Evolutionary conservation across 2,888 invertebrate species (phyloP).

Genomic region (Apocheima hispidaria): DNA sequence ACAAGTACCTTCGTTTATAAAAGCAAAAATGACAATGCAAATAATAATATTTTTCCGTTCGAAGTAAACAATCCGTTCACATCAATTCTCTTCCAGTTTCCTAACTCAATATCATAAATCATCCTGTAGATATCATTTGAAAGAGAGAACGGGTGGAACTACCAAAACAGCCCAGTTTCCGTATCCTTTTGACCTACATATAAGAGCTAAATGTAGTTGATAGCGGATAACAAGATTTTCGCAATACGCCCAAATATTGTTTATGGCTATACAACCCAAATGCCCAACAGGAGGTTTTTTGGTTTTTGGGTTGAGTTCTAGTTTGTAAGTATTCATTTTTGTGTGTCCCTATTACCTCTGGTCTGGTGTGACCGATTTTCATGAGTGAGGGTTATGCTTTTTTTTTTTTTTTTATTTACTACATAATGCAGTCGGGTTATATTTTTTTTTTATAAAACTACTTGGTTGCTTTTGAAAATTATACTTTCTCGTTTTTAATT

Average conservation of each 20-base stretch:
- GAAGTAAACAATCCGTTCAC: conserved; percentile 25
- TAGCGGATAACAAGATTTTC: conserved; percentile 14
- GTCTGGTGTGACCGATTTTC: too few species aligned
- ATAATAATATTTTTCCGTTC: conserved; percentile 14
- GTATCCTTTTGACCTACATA: conserved; percentile 50
- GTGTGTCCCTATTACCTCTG: too few species aligned
- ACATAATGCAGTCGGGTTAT: too few species aligned
- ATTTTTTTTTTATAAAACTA: too few species aligned
- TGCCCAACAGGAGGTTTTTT: too few species aligned
- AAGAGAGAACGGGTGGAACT: conserved; percentile 48
- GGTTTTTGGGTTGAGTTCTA: too few species aligned
- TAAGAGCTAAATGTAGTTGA: conserved; percentile 32
- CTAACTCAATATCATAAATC: conserved; percentile 50
- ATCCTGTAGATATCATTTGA: conserved; percentile 47
- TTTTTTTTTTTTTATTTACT: too few species aligned
- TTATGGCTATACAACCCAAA: too few species aligned
- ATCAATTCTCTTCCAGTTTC: conserved; percentile 35
- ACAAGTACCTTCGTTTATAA: neutral
- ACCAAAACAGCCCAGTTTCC: conserved; percentile 39
- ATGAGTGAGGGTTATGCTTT: too few species aligned
- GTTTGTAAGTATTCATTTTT: too few species aligned
- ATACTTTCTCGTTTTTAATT: too few species aligned
- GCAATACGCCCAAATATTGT: neutral
- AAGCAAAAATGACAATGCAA: conserved; percentile 24
- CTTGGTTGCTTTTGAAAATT: too few species aligned